phyloP scores from a whole-genome alignment of 2,888 invertebrate genomes.

The Choristoneura rosaceana region DNA sequence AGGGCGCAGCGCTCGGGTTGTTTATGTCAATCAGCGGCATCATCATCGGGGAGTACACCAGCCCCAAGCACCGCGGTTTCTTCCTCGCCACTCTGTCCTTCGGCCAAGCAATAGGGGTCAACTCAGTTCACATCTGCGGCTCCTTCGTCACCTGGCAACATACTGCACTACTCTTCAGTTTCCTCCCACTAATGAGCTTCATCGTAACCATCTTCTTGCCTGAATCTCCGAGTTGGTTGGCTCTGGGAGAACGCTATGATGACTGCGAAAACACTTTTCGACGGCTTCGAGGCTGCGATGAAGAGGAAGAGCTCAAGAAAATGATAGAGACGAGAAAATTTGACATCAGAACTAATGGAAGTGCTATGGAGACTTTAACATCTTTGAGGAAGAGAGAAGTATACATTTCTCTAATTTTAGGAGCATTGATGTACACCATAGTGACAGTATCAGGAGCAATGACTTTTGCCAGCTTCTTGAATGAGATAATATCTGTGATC shows the following conservation, averaged over 20 bases:
- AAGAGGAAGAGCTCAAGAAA: conserved; percentile 69
- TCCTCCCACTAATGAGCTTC: conserved; percentile 75
- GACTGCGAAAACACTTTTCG: conserved; percentile 83
- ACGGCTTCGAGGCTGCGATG: conserved; percentile 83
- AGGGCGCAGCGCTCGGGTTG: conserved; percentile 80
- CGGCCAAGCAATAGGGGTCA: conserved; percentile 84
- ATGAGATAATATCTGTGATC: neutral
- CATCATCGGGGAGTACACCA: conserved; percentile 82
- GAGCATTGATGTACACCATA: neutral
- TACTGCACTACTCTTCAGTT: conserved; percentile 78
- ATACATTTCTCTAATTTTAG: neutral
- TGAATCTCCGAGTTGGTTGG: conserved; percentile 87
- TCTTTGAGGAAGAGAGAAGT: neutral
- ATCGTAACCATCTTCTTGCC: conserved; percentile 70
- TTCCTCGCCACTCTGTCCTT: conserved; percentile 85
- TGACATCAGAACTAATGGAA: neutral
- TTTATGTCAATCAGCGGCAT: conserved; percentile 76
- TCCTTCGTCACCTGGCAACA: conserved; percentile 83
- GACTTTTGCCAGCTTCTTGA: neutral
- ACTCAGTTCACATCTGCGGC: conserved; percentile 86
- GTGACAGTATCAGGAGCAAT: neutral
- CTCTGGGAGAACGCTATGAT: conserved; percentile 75
- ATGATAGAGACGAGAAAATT: conserved; percentile 61
- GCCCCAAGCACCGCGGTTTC: conserved; percentile 85
- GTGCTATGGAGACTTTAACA: too few species aligned